phyloP scores from a whole-genome alignment of 2,113 vertebrate species.

The Microtus ochrogaster region DNA sequence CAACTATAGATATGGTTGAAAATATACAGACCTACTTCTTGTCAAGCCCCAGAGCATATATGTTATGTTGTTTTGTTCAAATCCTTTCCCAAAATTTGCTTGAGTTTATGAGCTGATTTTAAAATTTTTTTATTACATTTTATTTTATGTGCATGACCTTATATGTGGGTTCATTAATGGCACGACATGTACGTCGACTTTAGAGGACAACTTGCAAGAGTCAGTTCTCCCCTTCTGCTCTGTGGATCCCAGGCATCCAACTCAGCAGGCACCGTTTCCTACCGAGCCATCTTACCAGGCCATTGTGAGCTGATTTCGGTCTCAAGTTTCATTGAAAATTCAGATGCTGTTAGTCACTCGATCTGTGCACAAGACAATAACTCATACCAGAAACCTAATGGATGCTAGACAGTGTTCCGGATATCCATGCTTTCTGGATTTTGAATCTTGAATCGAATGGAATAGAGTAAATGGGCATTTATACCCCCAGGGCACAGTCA shows the following conservation, averaged over 20 bases:
- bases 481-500: neutral
- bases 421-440: neutral
- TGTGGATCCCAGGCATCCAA: neutral
- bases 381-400: neutral
- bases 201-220: neutral
- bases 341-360: neutral
- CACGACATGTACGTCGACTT: neutral
- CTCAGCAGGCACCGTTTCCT: neutral
- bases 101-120: neutral
- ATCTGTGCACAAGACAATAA: neutral
- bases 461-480: neutral
- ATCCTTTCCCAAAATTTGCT: constrained; percentile 22
- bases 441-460: constrained; percentile 11
- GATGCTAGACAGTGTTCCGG: neutral
- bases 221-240: neutral
- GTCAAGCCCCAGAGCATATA: neutral
- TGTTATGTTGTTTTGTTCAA: neutral
- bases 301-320: neutral
- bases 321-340: constrained; percentile 24
- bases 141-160: neutral
- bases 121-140: neutral
- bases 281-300: neutral
- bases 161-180: neutral
- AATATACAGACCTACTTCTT: neutral
- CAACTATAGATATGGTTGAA: neutral